Evolutionary conservation across 2,797 vertebrate genomes (phyloP), one percentile per base, ranked within the genome.

Genomic region (Hippocampus kuda): DNA sequence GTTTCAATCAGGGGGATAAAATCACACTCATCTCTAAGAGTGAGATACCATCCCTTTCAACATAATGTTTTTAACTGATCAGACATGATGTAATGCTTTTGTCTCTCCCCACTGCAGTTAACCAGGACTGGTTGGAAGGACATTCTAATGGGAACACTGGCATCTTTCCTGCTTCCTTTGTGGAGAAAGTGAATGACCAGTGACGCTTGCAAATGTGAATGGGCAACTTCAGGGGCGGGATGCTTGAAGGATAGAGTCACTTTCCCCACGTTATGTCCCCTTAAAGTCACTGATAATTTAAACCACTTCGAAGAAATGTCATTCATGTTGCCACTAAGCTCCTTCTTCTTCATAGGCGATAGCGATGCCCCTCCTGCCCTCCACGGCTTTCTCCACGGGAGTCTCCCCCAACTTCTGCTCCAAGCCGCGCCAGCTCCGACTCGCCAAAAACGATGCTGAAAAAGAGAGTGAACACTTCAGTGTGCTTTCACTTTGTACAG

Each of bases 91-190:
- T 11, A 27, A n/a, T 30, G 5, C 51, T 44, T 22, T 1, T 24
- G 1, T 72, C 75, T 68, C 66, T 60, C 79, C 15, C 38, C 5
- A n/a, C 24, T 85, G 57, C 65, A 99, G 97, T 99, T 65, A 98
- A 97, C 68, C 89, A 93, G 77, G 93, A 98, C 1, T 99, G 97
- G 97, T 74, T 94, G 3, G 97, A 99, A 86, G 96, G 97, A 2
- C 80, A 92, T 51, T 94, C 91, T 77, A 89, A 93, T 0, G 95
- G 93, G 49, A 94, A 90, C 16, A 87, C 83, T 9, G 97, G 97
- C 22, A 98, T 98, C 74, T 98, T 99, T 78, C 97, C 97, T 27
- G 91, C 89, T 1, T 88, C 92, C 0, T 98, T 96, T 22, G 87
- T 95, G 77, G 79, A 92, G 77, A 74, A 88, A 66, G 67, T 49